phyloP scores from a whole-genome alignment of 2,113 vertebrate genomes.

The Siniperca chuatsi region DNA sequence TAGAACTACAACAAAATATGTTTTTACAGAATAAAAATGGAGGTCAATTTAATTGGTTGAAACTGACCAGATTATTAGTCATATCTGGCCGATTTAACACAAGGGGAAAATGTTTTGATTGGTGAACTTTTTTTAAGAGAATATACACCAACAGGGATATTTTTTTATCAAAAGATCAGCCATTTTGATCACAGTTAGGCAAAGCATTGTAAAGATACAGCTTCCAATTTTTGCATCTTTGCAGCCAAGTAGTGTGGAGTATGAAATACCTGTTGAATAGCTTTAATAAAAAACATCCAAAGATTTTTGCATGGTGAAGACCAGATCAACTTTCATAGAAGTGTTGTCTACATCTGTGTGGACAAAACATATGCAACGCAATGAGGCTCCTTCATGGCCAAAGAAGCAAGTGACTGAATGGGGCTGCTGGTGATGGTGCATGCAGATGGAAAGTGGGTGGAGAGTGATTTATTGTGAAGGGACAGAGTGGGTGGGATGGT shows the following conservation, averaged over 20 bases:
- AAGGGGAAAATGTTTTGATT: too few species aligned
- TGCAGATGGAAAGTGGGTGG: conserved; percentile 52
- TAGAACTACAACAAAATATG: too few species aligned
- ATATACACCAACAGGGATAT: too few species aligned
- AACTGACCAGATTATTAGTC: too few species aligned
- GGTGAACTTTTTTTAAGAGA: too few species aligned
- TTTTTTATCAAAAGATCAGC: too few species aligned
- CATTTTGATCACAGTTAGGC: neutral
- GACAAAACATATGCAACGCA: conserved; percentile 9
- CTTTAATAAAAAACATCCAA: neutral
- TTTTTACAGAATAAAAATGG: too few species aligned
- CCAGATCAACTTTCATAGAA: neutral
- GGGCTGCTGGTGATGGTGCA: conserved; percentile 22
- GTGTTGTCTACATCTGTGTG: neutral
- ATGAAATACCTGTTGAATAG: neutral
- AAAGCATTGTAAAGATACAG: neutral
- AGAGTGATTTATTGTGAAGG: conserved; percentile 59
- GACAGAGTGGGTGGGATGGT: conserved; percentile 23
- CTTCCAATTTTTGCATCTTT: neutral
- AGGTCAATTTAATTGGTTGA: too few species aligned
- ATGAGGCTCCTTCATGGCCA: neutral
- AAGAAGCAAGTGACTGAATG: conserved; percentile 40
- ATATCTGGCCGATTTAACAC: too few species aligned
- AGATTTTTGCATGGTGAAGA: neutral
- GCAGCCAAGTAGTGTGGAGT: neutral